Percentiles rank a stretch among this genome's conserved stretches.
phyloP scores from a whole-genome alignment of 64 coral and sea anemone genomes.

The Pachyseris speciosa region DNA sequence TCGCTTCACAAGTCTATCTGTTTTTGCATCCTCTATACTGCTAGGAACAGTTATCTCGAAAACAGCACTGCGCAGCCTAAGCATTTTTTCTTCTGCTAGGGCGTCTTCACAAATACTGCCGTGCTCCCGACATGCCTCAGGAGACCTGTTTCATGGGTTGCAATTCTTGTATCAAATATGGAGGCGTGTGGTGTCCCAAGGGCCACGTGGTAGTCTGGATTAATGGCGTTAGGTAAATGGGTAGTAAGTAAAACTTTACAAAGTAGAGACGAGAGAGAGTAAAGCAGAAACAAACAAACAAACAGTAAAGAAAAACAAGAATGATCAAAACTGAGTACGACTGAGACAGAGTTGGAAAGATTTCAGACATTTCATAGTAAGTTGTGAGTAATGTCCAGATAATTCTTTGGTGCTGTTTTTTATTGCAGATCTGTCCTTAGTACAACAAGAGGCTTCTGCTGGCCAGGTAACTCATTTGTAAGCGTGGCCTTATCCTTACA shows the following conservation, averaged over 20 bases:
- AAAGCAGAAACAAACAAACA: neutral
- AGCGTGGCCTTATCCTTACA: too few species aligned
- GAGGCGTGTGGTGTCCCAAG: conserved; percentile 90
- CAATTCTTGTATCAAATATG: conserved; percentile 72
- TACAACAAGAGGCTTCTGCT: conserved; percentile 91
- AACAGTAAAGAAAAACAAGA: neutral
- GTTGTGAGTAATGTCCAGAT: too few species aligned
- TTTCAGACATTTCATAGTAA: too few species aligned
- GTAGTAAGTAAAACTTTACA: too few species aligned
- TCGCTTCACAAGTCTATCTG: too few species aligned
- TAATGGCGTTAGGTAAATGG: conserved; percentile 82
- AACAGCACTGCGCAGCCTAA: neutral
- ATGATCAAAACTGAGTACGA: neutral
- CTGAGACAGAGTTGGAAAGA: too few species aligned
- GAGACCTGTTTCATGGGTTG: conserved; percentile 80
- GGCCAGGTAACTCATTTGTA: conserved; percentile 85
- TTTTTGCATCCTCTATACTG: too few species aligned
- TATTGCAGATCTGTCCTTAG: conserved; percentile 81
- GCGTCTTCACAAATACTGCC: conserved; percentile 86
- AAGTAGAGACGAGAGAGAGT: neutral
- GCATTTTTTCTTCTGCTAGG: conserved; percentile 3
- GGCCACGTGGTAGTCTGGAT: conserved; percentile 95
- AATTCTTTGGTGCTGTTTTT: neutral
- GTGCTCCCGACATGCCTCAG: conserved; percentile 76
- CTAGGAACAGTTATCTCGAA: neutral